Evolutionary conservation across 2,113 vertebrate species (phyloP).

Genomic region (Pao palembangensis): DNA sequence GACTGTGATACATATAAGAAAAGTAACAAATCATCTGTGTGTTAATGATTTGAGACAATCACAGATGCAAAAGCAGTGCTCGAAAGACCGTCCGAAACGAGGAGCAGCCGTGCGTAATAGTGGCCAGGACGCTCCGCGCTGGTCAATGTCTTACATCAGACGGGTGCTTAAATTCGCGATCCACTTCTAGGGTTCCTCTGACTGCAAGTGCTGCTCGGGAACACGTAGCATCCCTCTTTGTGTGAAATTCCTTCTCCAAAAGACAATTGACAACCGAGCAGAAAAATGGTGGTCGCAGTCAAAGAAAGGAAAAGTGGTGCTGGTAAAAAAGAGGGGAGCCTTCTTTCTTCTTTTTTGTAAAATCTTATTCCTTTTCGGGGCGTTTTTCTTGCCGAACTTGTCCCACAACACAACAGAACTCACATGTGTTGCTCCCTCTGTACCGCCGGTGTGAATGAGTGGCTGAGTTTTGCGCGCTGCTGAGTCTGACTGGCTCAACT

Average conservation of each 20-base stretch:
- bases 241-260: slow-evolving; percentile 56
- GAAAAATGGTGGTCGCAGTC: slow-evolving; percentile 37
- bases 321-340: background rate
- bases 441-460: slow-evolving; percentile 4
- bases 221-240: slow-evolving; percentile 74
- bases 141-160: slow-evolving; percentile 58
- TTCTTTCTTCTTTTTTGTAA: slow-evolving; percentile 26
- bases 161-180: slow-evolving; percentile 47
- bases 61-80: slow-evolving; percentile 22
- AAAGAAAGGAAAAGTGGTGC: background rate
- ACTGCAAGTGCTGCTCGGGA: slow-evolving; percentile 69
- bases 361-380: slow-evolving; percentile 62
- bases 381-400: slow-evolving; percentile 37
- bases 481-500: slow-evolving; percentile 61
- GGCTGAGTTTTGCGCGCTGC: slow-evolving; percentile 39
- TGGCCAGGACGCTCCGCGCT: slow-evolving; percentile 40
- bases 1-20: background rate
- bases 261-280: slow-evolving; percentile 30
- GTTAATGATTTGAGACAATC: slow-evolving; percentile 46
- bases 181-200: slow-evolving; percentile 70
- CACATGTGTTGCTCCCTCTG: slow-evolving; percentile 42
- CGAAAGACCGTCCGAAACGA: slow-evolving; percentile 23
- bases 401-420: slow-evolving; percentile 29
- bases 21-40: slow-evolving; percentile 39
- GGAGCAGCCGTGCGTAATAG: slow-evolving; percentile 54